Conservation (phyloP, 2,888 invertebrate species). For the Ormyrus rosae region DNA sequence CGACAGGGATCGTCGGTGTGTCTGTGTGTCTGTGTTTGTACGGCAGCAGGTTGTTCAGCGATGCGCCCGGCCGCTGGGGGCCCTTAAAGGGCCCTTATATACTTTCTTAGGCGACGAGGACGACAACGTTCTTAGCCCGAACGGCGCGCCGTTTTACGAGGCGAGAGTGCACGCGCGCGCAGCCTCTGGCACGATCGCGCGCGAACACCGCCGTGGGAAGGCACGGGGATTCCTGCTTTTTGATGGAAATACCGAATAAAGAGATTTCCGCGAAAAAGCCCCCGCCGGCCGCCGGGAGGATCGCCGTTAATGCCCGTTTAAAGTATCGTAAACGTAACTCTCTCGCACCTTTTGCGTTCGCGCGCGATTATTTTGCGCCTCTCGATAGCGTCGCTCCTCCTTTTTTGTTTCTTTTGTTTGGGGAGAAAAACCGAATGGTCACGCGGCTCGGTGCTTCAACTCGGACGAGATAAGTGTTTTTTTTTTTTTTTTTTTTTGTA, state of each 20-base stretch:
- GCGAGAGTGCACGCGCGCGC: constrained; percentile 1
- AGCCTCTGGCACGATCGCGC: background rate
- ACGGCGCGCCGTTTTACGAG: constrained; percentile 6
- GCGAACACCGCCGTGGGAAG: constrained; percentile 3
- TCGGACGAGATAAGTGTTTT: too few species aligned
- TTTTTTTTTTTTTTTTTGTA: too few species aligned
- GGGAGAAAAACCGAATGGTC: too few species aligned
- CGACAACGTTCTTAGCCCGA: background rate
- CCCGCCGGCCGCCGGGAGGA: background rate
- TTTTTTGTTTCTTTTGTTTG: too few species aligned
- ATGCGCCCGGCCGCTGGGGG: constrained; percentile 19
- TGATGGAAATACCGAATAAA: constrained; percentile 32
- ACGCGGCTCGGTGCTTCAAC: too few species aligned
- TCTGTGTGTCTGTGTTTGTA: constrained; percentile 19
- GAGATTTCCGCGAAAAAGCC: constrained; percentile 17
- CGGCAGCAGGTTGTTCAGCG: constrained; percentile 26
- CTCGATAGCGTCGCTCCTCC: too few species aligned
- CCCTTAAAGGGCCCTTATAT: background rate
- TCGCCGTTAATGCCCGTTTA: background rate
- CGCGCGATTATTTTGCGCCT: background rate
- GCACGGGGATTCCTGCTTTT: constrained; percentile 24
- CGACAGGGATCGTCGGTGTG: constrained; percentile 24
- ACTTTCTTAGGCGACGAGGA: background rate
- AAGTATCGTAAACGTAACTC: constrained; percentile 6
- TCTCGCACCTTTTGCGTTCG: constrained; percentile 6